phyloP scores from a whole-genome alignment of 2,888 invertebrate species.

The Polyommatus icarus region DNA sequence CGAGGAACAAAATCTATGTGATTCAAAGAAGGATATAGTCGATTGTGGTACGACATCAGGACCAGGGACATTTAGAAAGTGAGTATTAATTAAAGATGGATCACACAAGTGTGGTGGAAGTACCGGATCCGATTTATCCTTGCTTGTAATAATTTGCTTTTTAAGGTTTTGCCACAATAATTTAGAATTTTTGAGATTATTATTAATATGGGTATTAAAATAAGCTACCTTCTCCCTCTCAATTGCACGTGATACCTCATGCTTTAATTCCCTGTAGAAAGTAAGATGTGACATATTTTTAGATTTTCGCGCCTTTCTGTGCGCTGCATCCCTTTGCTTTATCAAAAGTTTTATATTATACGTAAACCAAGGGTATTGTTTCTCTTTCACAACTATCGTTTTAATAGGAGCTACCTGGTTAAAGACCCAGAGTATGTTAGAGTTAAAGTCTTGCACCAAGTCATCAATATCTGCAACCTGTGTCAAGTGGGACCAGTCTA shows the following conservation, averaged over 20 bases:
- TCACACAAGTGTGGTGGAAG: conserved; percentile 24
- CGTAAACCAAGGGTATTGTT: conserved; percentile 30
- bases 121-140: background rate
- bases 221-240: conserved; percentile 30
- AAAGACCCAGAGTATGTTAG: background rate
- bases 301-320: conserved; percentile 18
- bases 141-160: background rate
- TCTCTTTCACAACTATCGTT: background rate
- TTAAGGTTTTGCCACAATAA: conserved; percentile 32
- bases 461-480: background rate
- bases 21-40: background rate
- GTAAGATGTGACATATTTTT: too few relatives aligned
- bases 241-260: conserved; percentile 22
- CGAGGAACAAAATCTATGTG: background rate
- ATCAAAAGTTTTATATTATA: conserved; percentile 31
- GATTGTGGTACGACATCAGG: background rate
- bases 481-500: background rate
- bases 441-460: background rate
- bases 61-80: conserved; percentile 14
- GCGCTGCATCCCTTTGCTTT: conserved; percentile 29
- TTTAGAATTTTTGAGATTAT: background rate
- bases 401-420: too few relatives aligned
- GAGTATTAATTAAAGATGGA: conserved; percentile 26
- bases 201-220: conserved; percentile 30
- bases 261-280: conserved; percentile 33